Percentiles rank a stretch among this genome's conserved stretches.
phyloP scores from a whole-genome alignment of 2,888 invertebrate genomes.

The Elysia crispata region DNA sequence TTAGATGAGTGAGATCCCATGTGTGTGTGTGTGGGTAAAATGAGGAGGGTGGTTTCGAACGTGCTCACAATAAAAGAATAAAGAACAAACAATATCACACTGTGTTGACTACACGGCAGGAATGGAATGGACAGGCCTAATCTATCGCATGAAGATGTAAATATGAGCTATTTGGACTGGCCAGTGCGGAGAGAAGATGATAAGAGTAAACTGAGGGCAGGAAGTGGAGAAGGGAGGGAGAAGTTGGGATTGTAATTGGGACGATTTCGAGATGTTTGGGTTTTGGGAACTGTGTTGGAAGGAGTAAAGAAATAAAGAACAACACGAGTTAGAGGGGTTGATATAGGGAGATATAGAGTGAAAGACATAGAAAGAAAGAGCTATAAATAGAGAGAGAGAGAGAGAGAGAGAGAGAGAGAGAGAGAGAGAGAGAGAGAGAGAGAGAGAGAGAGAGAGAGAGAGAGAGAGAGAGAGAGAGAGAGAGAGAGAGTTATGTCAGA shows the following conservation, averaged over 20 bases:
- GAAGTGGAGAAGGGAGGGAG: too few species aligned
- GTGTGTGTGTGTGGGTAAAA: not conserved
- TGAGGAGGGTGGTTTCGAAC: not conserved
- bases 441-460: slow-evolving; percentile 13
- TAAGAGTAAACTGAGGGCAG: too few species aligned
- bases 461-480: not conserved
- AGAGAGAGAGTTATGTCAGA: not conserved
- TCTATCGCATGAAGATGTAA: too few species aligned
- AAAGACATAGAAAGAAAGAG: not conserved
- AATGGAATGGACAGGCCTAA: too few species aligned
- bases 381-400: slow-evolving; percentile 14
- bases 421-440: not conserved
- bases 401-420: slow-evolving; percentile 1
- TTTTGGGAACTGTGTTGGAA: not conserved
- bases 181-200: too few species aligned
- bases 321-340: not conserved
- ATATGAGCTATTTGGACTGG: too few species aligned
- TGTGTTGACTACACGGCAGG: too few species aligned
- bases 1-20: not conserved
- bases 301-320: not conserved
- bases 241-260: too few species aligned
- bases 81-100: too few species aligned
- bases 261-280: too few species aligned
- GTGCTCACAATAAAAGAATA: too few species aligned
- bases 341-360: not conserved